A percentile compares a stretch with the other conserved stretches of the same genome.
phyloP scores from a whole-genome alignment of 2,888 invertebrate genomes.

The Exephanes ischioxanthus region DNA sequence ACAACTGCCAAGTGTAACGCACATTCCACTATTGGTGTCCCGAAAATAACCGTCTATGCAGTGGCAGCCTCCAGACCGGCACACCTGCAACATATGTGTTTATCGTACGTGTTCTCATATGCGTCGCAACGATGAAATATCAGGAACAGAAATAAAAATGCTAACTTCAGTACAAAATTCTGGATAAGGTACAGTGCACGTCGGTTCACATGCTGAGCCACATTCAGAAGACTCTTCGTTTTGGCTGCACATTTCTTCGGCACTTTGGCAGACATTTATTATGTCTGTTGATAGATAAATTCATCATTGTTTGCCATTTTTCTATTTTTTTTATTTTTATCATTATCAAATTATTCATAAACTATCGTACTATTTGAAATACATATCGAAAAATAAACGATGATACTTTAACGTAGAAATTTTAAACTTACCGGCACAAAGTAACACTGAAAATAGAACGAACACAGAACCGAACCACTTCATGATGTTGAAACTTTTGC shows the following conservation, averaged over 20 bases:
- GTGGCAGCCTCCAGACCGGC: slow-evolving; percentile 2
- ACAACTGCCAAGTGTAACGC: neutral
- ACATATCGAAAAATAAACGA: neutral
- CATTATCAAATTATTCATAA: neutral
- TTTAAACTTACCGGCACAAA: neutral
- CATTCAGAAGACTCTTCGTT: neutral
- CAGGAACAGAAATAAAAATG: neutral
- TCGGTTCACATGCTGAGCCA: slow-evolving; percentile 26
- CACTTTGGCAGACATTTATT: neutral
- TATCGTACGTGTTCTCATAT: neutral
- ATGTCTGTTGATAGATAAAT: neutral
- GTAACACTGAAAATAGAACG: neutral
- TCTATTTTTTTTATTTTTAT: neutral
- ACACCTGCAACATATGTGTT: neutral
- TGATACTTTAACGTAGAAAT: neutral
- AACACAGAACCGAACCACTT: neutral
- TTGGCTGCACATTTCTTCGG: slow-evolving; percentile 1
- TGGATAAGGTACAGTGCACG: slow-evolving; percentile 14
- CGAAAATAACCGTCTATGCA: slow-evolving; percentile 6
- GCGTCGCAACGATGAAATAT: neutral
- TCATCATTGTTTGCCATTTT: neutral
- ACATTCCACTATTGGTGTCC: slow-evolving; percentile 16
- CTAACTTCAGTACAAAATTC: neutral
- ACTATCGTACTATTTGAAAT: neutral
- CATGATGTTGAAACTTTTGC: neutral